These are phyloP conservation scores for Acrocephalus scirpaceus DNA, from an alignment of 2,797 vertebrate genomes.

Conservation along the genomic window DNA sequence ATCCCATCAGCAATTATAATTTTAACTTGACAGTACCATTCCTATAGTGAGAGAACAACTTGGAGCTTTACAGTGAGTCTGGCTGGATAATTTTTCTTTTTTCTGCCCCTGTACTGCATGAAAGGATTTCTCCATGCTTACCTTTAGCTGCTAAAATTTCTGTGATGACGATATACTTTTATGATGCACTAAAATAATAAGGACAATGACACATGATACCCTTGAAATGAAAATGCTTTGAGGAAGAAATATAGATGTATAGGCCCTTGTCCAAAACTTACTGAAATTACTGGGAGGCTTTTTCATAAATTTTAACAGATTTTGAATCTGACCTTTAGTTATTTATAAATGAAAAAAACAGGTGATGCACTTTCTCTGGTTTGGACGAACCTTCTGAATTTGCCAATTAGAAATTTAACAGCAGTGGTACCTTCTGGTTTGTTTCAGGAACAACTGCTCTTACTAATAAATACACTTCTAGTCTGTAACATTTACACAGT, in stretches of 20 bases:
- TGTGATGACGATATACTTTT: neutral
- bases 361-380: neutral
- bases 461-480: neutral
- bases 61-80: neutral
- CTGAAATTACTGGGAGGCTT: slow-evolving; percentile 5
- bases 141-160: neutral
- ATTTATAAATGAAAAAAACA: slow-evolving; percentile 28
- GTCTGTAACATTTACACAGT: neutral
- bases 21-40: neutral
- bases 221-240: neutral
- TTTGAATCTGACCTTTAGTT: neutral
- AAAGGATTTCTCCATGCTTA: neutral
- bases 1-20: slow-evolving; percentile 36
- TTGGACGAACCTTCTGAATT: neutral
- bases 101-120: neutral
- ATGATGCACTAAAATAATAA: neutral
- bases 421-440: neutral
- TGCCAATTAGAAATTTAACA: neutral
- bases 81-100: neutral
- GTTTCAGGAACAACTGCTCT: neutral
- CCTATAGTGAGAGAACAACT: neutral
- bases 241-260: neutral
- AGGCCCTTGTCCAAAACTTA: neutral
- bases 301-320: neutral
- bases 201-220: neutral